Base-by-base conservation (phyloP, 2,113 vertebrate genomes). In the Oplegnathus fasciatus region DNA sequence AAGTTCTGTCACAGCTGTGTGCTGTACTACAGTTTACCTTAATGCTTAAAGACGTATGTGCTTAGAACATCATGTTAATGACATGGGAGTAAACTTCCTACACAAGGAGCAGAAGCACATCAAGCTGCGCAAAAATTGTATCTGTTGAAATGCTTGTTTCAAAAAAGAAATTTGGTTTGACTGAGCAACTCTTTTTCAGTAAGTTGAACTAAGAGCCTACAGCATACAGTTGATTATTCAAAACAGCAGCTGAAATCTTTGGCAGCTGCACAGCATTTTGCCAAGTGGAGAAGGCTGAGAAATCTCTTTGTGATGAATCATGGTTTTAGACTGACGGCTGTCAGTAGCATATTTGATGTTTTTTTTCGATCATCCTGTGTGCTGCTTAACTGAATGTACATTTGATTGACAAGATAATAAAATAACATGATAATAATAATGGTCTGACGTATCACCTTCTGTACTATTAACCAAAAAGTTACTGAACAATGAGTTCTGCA, bases 71-170 rank as follows among this genome's bases (percentile, higher is more conserved):
- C 20, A 3, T 4, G 46, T 24, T 70, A 9, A 8, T 22, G 18
- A 28, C 34, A n/a, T 24, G 26, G 13, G 34, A 58, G 14, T 42
- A 18, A 26, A 40, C 15, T 26, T 24, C 9, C 11, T 30, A 24
- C 2, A 34, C 9, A 32, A 61, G 30, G 17, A 34, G 30, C 62
- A 42, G 62, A 42, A 65, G 13, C 24, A 14, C 6, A 7, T 42
- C 7, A 13, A 4, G 4, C 61, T 40, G n/a, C 1, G 9, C n/a
- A 20, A 20, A 55, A 1, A 26, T 0, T 6, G 0, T 11, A 4
- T 24, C 61, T 6, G 30, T 26, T 52, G 7, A 65, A 76, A 65
- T 1, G 1, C 9, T 50, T 2, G n/a, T 3, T 67, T 44, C 18
- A 17, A 1, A 32, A 77, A 28, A 14, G 13, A 5, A 20, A 54